Conservation (phyloP, 2,113 vertebrate species). For the Pseudonaja textilis region DNA sequence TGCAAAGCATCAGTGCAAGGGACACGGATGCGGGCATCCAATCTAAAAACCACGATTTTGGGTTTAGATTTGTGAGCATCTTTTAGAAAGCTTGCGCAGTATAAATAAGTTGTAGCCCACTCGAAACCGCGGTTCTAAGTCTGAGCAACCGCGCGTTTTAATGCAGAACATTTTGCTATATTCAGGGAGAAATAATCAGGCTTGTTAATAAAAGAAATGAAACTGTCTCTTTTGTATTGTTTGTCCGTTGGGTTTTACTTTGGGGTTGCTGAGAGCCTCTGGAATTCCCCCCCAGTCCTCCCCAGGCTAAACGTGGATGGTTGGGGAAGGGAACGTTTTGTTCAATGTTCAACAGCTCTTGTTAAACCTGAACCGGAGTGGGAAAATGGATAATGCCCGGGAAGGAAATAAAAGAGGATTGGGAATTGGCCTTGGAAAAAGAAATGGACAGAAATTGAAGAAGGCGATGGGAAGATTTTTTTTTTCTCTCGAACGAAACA, state of each 20-base stretch:
- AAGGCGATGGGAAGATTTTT: neutral
- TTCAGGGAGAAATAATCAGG: fast-evolving
- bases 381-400: neutral
- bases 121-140: neutral
- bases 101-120: fast-evolving
- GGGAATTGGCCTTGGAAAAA: neutral
- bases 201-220: neutral
- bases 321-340: neutral
- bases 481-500: neutral
- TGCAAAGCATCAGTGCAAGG: neutral
- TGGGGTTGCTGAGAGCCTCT: neutral
- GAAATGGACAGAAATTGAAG: neutral
- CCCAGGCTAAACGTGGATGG: neutral
- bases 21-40: too few relatives aligned
- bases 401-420: neutral
- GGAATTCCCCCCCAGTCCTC: neutral
- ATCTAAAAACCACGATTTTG: too few relatives aligned
- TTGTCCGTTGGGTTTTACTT: neutral
- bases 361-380: neutral
- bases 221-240: neutral
- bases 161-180: neutral
- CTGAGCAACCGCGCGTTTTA: neutral
- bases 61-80: neutral
- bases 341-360: neutral
- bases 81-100: neutral